Conservation (phyloP, 1,140 invertebrate genomes). For the Trichonephila clavipes region DNA sequence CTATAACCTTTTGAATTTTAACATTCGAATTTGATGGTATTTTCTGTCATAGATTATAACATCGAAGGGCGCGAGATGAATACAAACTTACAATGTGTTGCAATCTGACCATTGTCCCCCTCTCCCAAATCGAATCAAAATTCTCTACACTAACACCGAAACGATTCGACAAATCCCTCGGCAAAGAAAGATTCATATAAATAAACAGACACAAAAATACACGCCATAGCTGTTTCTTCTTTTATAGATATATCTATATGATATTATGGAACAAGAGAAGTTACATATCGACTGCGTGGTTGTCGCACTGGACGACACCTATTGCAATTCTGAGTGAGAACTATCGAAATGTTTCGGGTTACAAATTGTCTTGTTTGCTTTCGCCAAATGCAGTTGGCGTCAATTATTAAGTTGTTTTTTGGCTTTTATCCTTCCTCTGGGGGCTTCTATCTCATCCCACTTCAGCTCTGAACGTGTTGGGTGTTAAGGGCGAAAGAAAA, state of each 20-base stretch:
- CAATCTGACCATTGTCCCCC: not conserved
- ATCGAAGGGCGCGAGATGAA: not conserved
- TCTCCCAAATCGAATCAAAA: not conserved
- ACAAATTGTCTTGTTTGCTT: conserved; percentile 39
- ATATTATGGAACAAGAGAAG: not conserved
- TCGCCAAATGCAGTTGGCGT: conserved; percentile 3
- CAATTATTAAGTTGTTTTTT: conserved; percentile 49
- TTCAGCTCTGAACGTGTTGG: not conserved
- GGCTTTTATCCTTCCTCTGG: not conserved
- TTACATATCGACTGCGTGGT: not conserved
- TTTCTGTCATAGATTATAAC: conserved; percentile 43
- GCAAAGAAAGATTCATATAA: conserved; percentile 25
- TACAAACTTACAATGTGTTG: not conserved
- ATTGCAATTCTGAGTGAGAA: conserved; percentile 25
- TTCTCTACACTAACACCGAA: conserved; percentile 21
- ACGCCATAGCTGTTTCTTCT: not conserved
- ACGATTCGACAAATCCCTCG: conserved; percentile 48
- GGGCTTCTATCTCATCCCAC: not conserved
- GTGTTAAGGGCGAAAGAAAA: not conserved
- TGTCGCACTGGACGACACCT: not conserved
- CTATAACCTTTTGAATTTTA: not conserved
- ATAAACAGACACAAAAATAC: not conserved
- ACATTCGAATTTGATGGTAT: not conserved
- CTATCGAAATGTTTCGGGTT: conserved; percentile 13
- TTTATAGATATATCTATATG: conserved; percentile 9